phyloP scores from a whole-genome alignment of 2,888 invertebrate genomes.

The Pseudeuparius sepicola region DNA sequence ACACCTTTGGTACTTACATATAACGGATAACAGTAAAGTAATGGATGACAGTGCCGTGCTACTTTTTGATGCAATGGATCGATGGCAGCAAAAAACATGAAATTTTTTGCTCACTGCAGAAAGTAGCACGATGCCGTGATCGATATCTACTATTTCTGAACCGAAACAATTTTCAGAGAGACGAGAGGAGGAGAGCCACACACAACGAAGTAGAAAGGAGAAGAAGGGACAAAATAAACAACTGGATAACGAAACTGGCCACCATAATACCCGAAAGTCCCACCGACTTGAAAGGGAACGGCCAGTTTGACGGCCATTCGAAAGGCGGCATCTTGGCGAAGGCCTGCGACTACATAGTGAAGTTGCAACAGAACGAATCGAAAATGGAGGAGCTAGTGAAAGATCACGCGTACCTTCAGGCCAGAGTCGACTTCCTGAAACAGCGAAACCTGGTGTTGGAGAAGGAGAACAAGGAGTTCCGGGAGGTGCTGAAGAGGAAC shows the following conservation, averaged over 20 bases:
- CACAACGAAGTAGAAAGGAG: conserved; percentile 94
- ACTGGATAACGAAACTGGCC: conserved; percentile 89
- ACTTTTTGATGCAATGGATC: no score
- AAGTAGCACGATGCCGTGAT: no score
- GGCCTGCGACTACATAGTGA: conserved; percentile 89
- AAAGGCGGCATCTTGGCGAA: conserved; percentile 93
- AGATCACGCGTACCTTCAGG: conserved; percentile 62
- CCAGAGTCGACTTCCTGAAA: conserved; percentile 60
- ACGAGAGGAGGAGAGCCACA: conserved; percentile 81
- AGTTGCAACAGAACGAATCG: conserved; percentile 68
- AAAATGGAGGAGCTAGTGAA: conserved; percentile 51
- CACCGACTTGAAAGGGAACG: conserved; percentile 48
- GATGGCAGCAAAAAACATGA: no score
- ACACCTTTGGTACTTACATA: no score
- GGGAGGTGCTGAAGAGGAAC: conserved; percentile 55
- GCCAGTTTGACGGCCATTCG: conserved; percentile 59
- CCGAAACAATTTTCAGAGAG: conserved; percentile 45
- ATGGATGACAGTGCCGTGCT: no score
- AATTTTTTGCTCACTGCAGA: no score
- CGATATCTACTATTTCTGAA: no score
- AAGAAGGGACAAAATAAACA: conserved; percentile 91
- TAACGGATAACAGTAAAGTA: no score
- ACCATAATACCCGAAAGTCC: conserved; percentile 70
- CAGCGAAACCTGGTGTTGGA: conserved; percentile 63
- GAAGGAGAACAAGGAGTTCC: conserved; percentile 64